Percentiles rank a stretch among this genome's conserved stretches.
phyloP scores from a whole-genome alignment of 1,140 invertebrate genomes.

The Halesus radiatus region DNA sequence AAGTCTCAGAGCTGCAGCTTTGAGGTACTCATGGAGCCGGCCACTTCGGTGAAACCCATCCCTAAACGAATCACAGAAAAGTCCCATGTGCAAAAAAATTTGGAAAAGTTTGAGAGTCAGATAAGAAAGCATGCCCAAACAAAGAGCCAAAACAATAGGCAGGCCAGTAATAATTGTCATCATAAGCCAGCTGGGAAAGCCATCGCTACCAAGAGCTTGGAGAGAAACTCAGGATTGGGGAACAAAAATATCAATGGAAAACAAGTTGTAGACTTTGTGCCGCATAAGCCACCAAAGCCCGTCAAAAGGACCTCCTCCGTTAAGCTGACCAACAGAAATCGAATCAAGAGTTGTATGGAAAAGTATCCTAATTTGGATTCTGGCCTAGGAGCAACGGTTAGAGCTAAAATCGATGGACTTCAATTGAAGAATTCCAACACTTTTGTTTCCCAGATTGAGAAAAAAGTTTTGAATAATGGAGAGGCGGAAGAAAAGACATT shows the following conservation, averaged over 20 bases:
- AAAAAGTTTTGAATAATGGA: constrained; percentile 39
- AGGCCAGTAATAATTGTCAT: constrained; percentile 61
- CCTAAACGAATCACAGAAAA: constrained; percentile 64
- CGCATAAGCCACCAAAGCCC: constrained; percentile 73
- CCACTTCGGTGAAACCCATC: constrained; percentile 62
- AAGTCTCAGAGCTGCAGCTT: constrained; percentile 70
- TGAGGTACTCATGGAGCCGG: constrained; percentile 68
- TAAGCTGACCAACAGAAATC: constrained; percentile 67
- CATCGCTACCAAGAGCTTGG: constrained; percentile 68
- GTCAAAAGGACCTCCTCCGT: constrained; percentile 68
- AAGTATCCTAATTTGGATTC: constrained; percentile 56
- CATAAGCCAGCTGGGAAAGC: constrained; percentile 60
- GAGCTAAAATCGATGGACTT: constrained; percentile 68
- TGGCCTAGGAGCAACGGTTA: constrained; percentile 66
- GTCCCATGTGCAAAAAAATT: constrained; percentile 69
- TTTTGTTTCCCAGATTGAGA: constrained; percentile 33
- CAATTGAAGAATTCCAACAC: constrained; percentile 64
- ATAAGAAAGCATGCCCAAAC: constrained; percentile 68
- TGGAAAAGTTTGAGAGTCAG: constrained; percentile 70
- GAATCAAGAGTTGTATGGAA: constrained; percentile 58
- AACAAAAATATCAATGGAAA: constrained; percentile 68
- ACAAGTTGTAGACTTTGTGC: constrained; percentile 71
- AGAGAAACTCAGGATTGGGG: constrained; percentile 69
- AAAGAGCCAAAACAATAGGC: constrained; percentile 70
- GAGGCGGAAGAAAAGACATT: constrained; percentile 70